Base-by-base conservation (phyloP, 2,113 vertebrate genomes). In the Petrocephalus zakoni region DNA sequence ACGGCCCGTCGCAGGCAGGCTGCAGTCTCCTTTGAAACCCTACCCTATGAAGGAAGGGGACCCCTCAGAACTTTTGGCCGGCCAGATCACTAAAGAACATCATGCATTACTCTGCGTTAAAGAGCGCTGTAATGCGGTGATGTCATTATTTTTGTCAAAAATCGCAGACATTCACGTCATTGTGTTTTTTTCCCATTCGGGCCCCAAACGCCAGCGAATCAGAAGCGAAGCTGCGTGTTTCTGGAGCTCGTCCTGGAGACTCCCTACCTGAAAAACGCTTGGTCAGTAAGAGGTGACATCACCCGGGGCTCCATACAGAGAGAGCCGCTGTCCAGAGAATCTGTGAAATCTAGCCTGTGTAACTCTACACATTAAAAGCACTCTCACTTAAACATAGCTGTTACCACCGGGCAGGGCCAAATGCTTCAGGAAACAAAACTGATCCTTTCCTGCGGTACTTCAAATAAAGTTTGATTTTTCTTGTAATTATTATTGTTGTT, bases 1-100 rank as follows among this genome's bases (percentile, higher is more conserved):
- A 89, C 55, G n/a, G 89, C 86, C 90, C 58, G 29, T 49, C 84
- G 61, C 78, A 58, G 81, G 51, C 53, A 83, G 88, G 56, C 9
- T 47, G 61, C 61, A 72, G 53, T 83, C 56, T 81, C 56, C 42
- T 88, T 86, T 86, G 83, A 89, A 86, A 86, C 56, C 51, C 34
- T 89, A 86, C 84, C 83, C 56, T 34, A 8, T n/a, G 56, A 86
- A 64, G 15, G 17, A 34, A 89, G 64, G 64, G 64, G 49, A 89
- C 84, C 47, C 46, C 52, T 55, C 52, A 56, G 49, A 72, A 78
- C 53, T 15, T 52, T 68, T 37, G 68, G 25, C 46, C 15, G 1
- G 19, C 15, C 55, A 5, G 21, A 68, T 21, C 37, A 10, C 9
- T 22, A 29, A 29, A 42, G 34, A 42, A 17, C 17, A 68, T 3